Evolutionary conservation across 2,797 vertebrate species (phyloP), one percentile per base, ranked within the genome.

Genomic region (Lates japonicus): DNA sequence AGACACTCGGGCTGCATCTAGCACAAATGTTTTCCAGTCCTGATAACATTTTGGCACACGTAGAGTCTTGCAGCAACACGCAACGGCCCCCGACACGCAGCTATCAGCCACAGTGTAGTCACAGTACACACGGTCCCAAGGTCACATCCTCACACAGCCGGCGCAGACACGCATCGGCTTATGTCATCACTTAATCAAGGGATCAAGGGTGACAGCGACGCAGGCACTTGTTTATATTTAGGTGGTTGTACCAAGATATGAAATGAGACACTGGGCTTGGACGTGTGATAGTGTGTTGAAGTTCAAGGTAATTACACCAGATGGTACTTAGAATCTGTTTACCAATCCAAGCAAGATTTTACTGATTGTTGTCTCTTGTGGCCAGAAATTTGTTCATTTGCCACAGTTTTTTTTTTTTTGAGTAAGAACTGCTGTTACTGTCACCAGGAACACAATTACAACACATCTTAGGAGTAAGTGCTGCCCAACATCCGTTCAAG

Each of bases 161-260:
- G 54, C 81, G 62, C 66, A 63, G 44, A 78, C 58, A 54, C 62
- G 42, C 66, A 61, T 41, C 22, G 4, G 60, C 82, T 83, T 82
- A 87, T 81, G 77, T 89, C 90, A 89, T 87, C 81, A 74, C 70
- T 81, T 83, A 66, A 88, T 90, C 80, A 81, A 88, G 70, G 75
- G 80, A 82, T 87, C 82, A 83, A 79, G 74, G 85, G 86, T 91
- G 81, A 85, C 78, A 57, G 76, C 13, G 2, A 66, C 3, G 12
- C 75, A 73, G 59, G 65, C 68, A n/a, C 65, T 73, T 74, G 52
- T 82, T 85, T 88, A 85, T 80, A 61, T 86, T 78, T 82, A 74
- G 71, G 71, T 74, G 41, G 16, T 37, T 44, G 16, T 37, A 20
- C 61, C 14, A 51, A 66, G 60, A 86, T 80, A 78, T 71, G 72